Evolutionary conservation across 2,888 invertebrate species (phyloP), one percentile per base, ranked within the genome.

Genomic region (Mechanitis mazaeus): DNA sequence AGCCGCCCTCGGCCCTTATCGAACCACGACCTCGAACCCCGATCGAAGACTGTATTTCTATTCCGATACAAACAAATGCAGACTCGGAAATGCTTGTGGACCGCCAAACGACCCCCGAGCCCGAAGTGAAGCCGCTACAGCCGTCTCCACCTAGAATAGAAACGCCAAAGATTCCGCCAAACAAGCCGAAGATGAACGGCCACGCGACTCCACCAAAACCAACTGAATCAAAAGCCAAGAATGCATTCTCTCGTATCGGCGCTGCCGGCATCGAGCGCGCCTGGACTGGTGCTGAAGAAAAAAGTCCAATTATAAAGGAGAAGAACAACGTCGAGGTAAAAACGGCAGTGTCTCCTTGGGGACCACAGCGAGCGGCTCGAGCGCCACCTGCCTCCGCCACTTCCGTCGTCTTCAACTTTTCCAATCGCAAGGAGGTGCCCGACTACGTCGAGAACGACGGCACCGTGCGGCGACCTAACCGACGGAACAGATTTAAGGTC

Each of bases 391-490:
- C 84, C 65, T 89, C 92, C 70, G 89, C 92, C 76, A 94, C 93
- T 72, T 94, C 94, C 71, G 93, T 96, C 88, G 95, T 96, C 69
- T 97, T 97, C 90, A 96, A 97, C 91, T 97, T 97, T 87, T 95
- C 94, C 70, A 92, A 93, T 84, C 93, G 95, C 77, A 95, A 95
- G 85, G 95, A 95, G 76, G 95, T 96, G 75, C 97, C 97, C 58
- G 96, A 97, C 91, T 96, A 97, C 86, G 95, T 97, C 78, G 96
- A 96, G 82, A 96, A 96, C 87, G 96, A 97, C 90, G 96, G 95
- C 72, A 92, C 94, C 81, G 92, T 94, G 72, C 92, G 94, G 72
- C 92, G 93, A 73, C 91, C 92, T 76, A 91, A 91, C 75, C 92
- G 92, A 71, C 91, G 93, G 65, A 93, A 93, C 78, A 91, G 93